phyloP scores from a whole-genome alignment of 2,888 invertebrate genomes.

The Cantharis rufa region DNA sequence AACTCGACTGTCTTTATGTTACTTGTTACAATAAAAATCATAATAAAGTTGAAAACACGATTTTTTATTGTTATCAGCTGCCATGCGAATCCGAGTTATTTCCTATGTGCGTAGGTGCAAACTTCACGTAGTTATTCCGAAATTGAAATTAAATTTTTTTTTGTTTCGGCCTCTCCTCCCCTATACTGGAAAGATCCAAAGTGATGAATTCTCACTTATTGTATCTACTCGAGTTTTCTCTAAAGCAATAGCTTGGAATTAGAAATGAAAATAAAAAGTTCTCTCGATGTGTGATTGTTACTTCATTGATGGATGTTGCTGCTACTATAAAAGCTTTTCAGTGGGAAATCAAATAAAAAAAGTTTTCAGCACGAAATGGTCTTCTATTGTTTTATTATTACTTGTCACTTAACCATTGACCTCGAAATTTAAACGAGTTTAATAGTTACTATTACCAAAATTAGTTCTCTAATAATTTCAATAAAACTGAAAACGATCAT shows the following conservation, averaged over 20 bases:
- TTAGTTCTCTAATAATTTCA: not conserved
- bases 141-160: not conserved
- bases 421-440: not conserved
- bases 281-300: not conserved
- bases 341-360: not conserved
- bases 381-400: not conserved
- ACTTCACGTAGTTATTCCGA: not conserved
- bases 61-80: not conserved
- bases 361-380: not conserved
- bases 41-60: slow-evolving; percentile 26
- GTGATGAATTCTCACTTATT: not conserved
- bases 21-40: slow-evolving; percentile 43
- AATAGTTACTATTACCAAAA: not conserved
- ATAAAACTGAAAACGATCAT: not conserved
- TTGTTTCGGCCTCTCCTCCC: not conserved
- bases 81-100: not conserved
- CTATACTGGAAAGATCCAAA: not conserved
- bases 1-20: slow-evolving; percentile 25
- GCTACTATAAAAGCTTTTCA: not conserved
- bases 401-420: not conserved
- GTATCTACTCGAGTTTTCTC: not conserved
- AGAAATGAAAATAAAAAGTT: not conserved
- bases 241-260: not conserved
- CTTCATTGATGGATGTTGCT: not conserved
- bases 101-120: not conserved